These are phyloP conservation scores for Eulemur mongoz DNA, from an alignment of 2,797 vertebrate genomes.

Conservation along the genomic window DNA sequence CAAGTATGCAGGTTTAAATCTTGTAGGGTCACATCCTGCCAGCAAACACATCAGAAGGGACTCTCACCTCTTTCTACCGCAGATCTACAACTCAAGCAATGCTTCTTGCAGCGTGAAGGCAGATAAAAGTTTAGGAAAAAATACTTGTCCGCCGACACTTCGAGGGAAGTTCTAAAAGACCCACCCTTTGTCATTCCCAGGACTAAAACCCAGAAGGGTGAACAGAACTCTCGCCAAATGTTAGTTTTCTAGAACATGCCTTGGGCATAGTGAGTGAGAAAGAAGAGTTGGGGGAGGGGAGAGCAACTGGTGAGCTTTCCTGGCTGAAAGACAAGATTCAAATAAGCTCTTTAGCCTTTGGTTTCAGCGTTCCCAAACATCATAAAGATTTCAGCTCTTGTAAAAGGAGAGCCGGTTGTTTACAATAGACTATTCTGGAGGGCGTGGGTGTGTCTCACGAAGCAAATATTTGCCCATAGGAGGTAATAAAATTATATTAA, in stretches of 20 bases:
- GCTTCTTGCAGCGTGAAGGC: neutral
- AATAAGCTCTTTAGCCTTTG: constrained; percentile 69
- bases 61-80: neutral
- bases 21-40: neutral
- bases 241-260: constrained; percentile 71
- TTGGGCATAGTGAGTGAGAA: constrained; percentile 35
- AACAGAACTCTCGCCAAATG: constrained; percentile 41
- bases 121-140: neutral
- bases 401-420: constrained; percentile 71
- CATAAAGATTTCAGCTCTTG: constrained; percentile 73
- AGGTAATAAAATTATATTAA: constrained; percentile 76
- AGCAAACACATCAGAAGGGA: neutral
- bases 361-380: constrained; percentile 78
- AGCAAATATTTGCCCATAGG: constrained; percentile 77
- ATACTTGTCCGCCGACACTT: neutral
- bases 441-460: constrained; percentile 64
- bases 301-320: constrained; percentile 47
- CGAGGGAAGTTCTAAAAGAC: constrained; percentile 1
- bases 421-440: constrained; percentile 70
- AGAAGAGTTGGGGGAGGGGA: neutral
- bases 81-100: neutral
- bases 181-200: neutral
- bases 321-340: constrained; percentile 69
- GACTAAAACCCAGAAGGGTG: constrained; percentile 19
- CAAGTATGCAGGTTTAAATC: neutral